Percentiles rank a stretch among this genome's conserved stretches.
phyloP scores from a whole-genome alignment of 2,113 vertebrate genomes.

The Puma concolor region DNA sequence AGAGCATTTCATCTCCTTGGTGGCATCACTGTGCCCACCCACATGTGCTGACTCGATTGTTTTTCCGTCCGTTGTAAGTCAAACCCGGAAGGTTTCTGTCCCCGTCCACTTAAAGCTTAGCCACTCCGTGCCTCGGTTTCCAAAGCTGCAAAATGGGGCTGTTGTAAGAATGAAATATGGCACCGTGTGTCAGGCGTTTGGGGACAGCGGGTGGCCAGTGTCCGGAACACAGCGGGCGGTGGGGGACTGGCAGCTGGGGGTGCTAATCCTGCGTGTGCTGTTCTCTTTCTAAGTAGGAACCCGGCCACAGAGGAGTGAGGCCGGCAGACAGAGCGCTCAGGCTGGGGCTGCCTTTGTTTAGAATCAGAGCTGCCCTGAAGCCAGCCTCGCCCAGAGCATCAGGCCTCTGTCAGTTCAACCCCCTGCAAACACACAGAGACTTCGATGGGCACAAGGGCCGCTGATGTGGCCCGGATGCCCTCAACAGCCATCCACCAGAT shows the following conservation, averaged over 20 bases:
- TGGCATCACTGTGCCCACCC: background rate
- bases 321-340: background rate
- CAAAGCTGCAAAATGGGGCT: background rate
- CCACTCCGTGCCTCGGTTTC: background rate
- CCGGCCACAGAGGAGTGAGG: background rate
- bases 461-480: no score
- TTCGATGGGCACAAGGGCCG: background rate
- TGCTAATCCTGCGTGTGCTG: accelerated
- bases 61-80: no score
- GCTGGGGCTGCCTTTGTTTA: background rate
- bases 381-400: background rate
- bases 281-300: background rate
- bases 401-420: background rate
- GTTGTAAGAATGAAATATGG: background rate
- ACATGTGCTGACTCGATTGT: accelerated
- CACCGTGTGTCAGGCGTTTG: accelerated
- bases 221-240: background rate
- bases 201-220: background rate
- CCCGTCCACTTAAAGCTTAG: background rate
- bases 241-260: background rate
- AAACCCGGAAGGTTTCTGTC: background rate
- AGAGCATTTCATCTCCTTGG: background rate
- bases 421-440: background rate
- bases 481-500: background rate
- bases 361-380: background rate